Percentiles rank a stretch among this genome's conserved stretches.
phyloP scores from a whole-genome alignment of 2,888 invertebrate genomes.

The Drosophila nr. fundita region DNA sequence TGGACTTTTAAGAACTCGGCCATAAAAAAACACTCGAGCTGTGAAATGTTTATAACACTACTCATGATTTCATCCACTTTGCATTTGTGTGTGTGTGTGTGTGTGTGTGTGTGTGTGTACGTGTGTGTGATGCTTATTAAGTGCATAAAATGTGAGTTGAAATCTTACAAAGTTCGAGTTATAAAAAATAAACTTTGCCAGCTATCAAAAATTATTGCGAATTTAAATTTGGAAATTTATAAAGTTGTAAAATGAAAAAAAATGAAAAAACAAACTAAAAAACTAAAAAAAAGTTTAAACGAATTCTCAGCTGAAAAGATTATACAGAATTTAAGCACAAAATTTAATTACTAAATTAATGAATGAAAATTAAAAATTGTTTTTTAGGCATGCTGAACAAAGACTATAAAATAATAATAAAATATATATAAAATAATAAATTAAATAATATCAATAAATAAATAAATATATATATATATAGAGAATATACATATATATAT shows the following conservation, averaged over 20 bases:
- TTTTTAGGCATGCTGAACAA: neutral
- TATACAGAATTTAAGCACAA: neutral
- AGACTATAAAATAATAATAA: too few species aligned
- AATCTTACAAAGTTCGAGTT: conserved; percentile 14
- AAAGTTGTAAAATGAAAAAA: neutral
- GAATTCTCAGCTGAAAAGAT: neutral
- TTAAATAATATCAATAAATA: neutral
- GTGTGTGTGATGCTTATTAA: conserved; percentile 59
- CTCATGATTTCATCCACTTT: conserved; percentile 4
- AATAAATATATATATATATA: neutral
- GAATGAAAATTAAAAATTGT: neutral
- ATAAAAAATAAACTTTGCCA: neutral
- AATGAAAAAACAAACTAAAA: too few species aligned
- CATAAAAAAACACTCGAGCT: conserved; percentile 69
- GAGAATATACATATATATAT: neutral
- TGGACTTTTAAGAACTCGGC: conserved; percentile 30
- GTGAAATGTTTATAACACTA: conserved; percentile 52
- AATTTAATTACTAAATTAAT: neutral
- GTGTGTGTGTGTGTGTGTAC: neutral
- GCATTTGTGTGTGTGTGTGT: neutral
- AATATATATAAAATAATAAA: neutral
- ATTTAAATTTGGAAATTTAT: neutral
- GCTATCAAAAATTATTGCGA: conserved; percentile 12
- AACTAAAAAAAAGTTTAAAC: neutral
- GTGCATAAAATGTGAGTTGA: conserved; percentile 26